These are phyloP conservation scores for Drosophila athabasca DNA, from an alignment of 1,140 invertebrate genomes.

Conservation along the genomic window DNA sequence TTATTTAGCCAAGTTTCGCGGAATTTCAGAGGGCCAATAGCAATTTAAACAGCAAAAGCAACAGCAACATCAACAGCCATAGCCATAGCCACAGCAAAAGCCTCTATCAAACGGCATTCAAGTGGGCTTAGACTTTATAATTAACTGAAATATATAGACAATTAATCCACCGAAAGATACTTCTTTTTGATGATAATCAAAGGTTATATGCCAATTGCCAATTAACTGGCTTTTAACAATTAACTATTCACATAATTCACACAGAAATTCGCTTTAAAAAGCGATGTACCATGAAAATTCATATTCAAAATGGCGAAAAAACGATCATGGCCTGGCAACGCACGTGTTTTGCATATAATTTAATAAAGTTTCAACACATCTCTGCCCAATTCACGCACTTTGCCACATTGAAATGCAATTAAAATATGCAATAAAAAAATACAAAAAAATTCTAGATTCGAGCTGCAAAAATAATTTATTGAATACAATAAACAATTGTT, in stretches of 20 bases:
- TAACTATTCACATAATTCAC: conserved; percentile 8
- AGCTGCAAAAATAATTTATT: conserved; percentile 52
- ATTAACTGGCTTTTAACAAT: conserved; percentile 24
- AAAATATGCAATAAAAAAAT: conserved; percentile 6
- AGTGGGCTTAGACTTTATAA: conserved; percentile 28
- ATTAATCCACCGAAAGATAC: conserved; percentile 13
- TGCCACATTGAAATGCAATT: conserved; percentile 59
- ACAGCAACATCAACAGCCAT: background rate
- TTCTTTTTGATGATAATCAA: conserved; percentile 1
- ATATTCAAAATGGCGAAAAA: background rate
- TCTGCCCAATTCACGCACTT: conserved; percentile 55
- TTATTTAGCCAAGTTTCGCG: conserved; percentile 68
- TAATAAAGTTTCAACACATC: conserved; percentile 62
- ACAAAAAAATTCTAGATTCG: conserved; percentile 9
- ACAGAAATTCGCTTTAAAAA: conserved; percentile 26
- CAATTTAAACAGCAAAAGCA: too few species aligned
- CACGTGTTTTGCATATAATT: conserved; percentile 66
- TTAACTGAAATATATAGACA: background rate
- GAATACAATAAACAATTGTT: conserved; percentile 60
- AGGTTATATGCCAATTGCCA: conserved; percentile 3
- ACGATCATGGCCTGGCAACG: background rate
- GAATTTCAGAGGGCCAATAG: conserved; percentile 23
- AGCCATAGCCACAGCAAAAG: conserved; percentile 20
- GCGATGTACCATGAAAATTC: background rate
- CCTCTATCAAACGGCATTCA: conserved; percentile 39